Conservation (phyloP, 2,113 vertebrate genomes). For the Potamarius usumacintae region DNA sequence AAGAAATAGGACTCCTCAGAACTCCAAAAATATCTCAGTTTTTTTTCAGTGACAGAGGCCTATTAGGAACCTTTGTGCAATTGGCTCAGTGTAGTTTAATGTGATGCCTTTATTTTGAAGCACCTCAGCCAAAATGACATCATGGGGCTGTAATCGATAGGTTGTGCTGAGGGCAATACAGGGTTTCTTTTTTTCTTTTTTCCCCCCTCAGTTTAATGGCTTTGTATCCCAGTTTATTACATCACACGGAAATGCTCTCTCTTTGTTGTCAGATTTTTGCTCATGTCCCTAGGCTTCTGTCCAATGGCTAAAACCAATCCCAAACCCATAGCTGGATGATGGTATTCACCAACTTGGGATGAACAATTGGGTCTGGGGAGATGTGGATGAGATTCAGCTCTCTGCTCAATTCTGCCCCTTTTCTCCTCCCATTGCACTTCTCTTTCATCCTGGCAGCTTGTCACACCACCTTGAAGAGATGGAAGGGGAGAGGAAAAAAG, state of each 20-base stretch:
- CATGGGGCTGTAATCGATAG: slow-evolving; percentile 41
- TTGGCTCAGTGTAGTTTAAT: slow-evolving; percentile 23
- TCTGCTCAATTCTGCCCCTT: slow-evolving; percentile 45
- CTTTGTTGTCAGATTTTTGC: slow-evolving; percentile 36
- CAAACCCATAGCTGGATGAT: slow-evolving; percentile 18
- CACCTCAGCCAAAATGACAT: slow-evolving; percentile 34
- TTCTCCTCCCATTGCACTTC: slow-evolving; percentile 49
- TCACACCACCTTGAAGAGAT: slow-evolving; percentile 44
- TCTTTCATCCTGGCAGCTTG: slow-evolving; percentile 55
- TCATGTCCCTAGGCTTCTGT: slow-evolving; percentile 38
- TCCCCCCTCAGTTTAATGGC: slow-evolving; percentile 45
- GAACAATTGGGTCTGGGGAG: slow-evolving; percentile 41
- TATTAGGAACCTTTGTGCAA: background rate
- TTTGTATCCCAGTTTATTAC: slow-evolving; percentile 49
- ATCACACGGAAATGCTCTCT: slow-evolving; percentile 46
- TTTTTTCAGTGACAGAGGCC: slow-evolving; percentile 7
- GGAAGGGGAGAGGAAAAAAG: slow-evolving; percentile 22
- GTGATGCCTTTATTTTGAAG: slow-evolving; percentile 39
- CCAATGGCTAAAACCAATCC: slow-evolving; percentile 48
- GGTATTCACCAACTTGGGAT: slow-evolving; percentile 41
- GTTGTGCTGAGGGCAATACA: slow-evolving; percentile 45
- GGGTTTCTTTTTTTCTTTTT: slow-evolving; percentile 31
- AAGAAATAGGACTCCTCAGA: background rate
- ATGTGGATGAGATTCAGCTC: slow-evolving; percentile 36
- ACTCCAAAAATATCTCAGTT: background rate